Percentiles rank a stretch among this genome's conserved stretches.
Evolutionary conservation across 2,888 invertebrate species (phyloP).

Genomic region (Xestia sexstrigata): DNA sequence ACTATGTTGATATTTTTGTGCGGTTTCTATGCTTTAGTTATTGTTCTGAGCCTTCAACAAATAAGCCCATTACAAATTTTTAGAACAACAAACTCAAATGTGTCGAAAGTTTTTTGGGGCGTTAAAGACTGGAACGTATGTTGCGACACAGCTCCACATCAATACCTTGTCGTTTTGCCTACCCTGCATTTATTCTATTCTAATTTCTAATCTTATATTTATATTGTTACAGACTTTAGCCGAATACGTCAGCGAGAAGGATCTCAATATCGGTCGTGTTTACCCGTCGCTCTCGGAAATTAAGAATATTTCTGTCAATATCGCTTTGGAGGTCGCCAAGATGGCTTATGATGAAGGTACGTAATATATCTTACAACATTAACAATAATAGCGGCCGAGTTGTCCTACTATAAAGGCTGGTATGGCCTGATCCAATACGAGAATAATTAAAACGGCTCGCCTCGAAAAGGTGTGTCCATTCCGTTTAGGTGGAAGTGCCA

Average conservation of each 20-base stretch:
- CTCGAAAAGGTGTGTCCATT: no score
- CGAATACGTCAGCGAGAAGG: constrained; percentile 95
- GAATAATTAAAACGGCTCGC: no score
- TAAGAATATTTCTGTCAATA: constrained; percentile 96
- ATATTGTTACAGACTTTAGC: constrained; percentile 93
- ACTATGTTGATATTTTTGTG: no score
- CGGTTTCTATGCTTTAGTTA: no score
- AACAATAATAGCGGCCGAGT: not conserved
- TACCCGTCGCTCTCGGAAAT: constrained; percentile 97
- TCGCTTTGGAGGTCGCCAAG: constrained; percentile 96
- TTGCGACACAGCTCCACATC: not conserved
- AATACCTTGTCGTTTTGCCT: not conserved
- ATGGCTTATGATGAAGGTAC: constrained; percentile 97
- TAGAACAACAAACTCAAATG: not conserved
- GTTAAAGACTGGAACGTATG: not conserved
- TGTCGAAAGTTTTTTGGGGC: not conserved
- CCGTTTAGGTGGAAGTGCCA: no score
- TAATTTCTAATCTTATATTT: constrained; percentile 20
- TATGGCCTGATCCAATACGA: not conserved
- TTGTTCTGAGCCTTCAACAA: no score
- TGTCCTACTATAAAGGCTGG: not conserved
- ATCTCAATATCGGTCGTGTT: constrained; percentile 96
- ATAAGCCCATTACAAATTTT: not conserved
- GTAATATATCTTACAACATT: not conserved
- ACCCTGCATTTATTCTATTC: not conserved